Base-by-base conservation (phyloP, 2,888 invertebrate genomes). In the Ectobius pallidus region DNA sequence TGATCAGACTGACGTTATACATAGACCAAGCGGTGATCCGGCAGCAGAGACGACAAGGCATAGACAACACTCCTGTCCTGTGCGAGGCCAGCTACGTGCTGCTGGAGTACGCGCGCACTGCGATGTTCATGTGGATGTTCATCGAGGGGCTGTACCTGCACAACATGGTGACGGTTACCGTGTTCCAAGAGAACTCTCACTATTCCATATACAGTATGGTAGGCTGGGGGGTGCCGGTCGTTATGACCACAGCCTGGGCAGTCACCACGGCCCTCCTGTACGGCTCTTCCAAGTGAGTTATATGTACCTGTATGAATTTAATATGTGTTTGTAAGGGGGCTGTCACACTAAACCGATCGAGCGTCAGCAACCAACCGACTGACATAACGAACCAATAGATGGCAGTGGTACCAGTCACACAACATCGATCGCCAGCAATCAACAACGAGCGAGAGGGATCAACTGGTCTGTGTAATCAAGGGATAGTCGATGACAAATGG, bases 51-150 rank as follows among this genome's bases (percentile, higher is more conserved):
- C 20, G 39, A 22, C 82, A 82, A 65, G 88, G 89, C 30, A 90
- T 93, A 70, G 89, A 90, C 77, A 90, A 90, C 77, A 88, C 89
- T 80, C 91, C 91, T 0, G 87, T 91, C 68, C 81, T 96, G 0
- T 96, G 96, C 80, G 93, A 95, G 81, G 85, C 87, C 0, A 89
- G 90, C 68, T 94, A 94, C 83, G 86, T 92, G 0, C 82, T 95
- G 0, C 83, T 97, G 76, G 98, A 98, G 81, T 97, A 96, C 81
- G 91, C 93, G 0, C 91, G 93, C 75, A 93, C 95, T 0, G 92
- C 94, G 0, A 95, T 95, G 89, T 97, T 96, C 80, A 92, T 93
- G 89, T 98, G 98, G 97, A 97, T 97, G 96, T 93, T 97, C 79
- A 92, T 97, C 69, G 97, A 98, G 82, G 97, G 97, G 0, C 85